phyloP scores from a whole-genome alignment of 1,140 invertebrate species.

The Trigoniulus corallinus region DNA sequence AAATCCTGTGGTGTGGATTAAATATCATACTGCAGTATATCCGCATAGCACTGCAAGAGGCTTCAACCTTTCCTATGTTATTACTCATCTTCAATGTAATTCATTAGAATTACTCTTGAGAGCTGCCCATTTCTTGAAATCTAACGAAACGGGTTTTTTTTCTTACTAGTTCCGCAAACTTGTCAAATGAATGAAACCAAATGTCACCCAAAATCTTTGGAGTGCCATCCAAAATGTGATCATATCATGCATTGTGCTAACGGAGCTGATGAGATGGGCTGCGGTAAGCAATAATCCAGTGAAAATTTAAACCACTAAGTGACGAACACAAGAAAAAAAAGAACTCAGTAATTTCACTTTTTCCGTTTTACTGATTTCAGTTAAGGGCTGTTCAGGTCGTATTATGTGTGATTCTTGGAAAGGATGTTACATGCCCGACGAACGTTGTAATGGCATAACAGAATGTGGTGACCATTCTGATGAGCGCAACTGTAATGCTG shows the following conservation, averaged over 20 bases:
- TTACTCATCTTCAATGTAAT: constrained; percentile 1
- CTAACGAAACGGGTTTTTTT: background rate
- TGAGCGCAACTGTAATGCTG: constrained; percentile 26
- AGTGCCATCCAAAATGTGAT: constrained; percentile 23
- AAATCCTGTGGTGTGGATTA: background rate
- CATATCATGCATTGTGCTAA: constrained; percentile 25
- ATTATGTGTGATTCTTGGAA: constrained; percentile 17
- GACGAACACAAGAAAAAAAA: background rate
- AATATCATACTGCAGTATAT: background rate
- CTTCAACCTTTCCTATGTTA: background rate
- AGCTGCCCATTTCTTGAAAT: background rate
- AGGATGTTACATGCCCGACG: constrained; percentile 22
- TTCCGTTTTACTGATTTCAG: no score
- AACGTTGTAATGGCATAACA: constrained; percentile 26
- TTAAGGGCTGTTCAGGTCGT: constrained; percentile 17
- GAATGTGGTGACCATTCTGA: constrained; percentile 25
- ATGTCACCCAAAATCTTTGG: background rate
- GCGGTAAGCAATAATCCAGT: constrained; percentile 10
- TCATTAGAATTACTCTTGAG: background rate
- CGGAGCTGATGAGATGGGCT: constrained; percentile 28
- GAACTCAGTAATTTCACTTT: background rate
- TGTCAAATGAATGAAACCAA: constrained; percentile 11
- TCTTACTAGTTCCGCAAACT: constrained; percentile 26
- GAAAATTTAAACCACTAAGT: background rate
- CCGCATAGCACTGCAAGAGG: background rate